Evolutionary conservation across 2,888 invertebrate species (phyloP).

Genomic region (Melangyna quadrimaculata): DNA sequence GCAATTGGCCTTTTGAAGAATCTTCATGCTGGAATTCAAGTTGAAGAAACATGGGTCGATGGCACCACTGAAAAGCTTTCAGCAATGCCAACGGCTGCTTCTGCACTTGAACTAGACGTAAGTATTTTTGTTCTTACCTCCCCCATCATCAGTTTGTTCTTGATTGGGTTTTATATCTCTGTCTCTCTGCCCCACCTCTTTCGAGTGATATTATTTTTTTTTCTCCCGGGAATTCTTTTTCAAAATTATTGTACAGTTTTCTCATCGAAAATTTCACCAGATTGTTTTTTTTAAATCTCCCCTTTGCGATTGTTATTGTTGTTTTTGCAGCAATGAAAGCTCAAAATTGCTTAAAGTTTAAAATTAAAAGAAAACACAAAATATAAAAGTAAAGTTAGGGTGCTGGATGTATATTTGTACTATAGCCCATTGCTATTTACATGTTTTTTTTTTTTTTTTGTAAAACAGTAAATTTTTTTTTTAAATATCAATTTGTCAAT

Average conservation of each 20-base stretch:
- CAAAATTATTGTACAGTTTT: slow-evolving; percentile 23
- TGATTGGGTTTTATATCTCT: slow-evolving; percentile 11
- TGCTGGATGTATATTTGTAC: slow-evolving; percentile 56
- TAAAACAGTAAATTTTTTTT: neutral
- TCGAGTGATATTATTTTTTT: slow-evolving; percentile 30
- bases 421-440: slow-evolving; percentile 16
- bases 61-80: slow-evolving; percentile 91
- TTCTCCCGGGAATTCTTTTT: slow-evolving; percentile 22
- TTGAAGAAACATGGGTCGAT: slow-evolving; percentile 94
- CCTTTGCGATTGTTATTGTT: neutral
- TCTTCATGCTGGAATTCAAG: slow-evolving; percentile 92
- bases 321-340: slow-evolving; percentile 11
- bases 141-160: slow-evolving; percentile 1
- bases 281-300: slow-evolving; percentile 16
- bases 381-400: slow-evolving; percentile 58
- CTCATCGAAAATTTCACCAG: slow-evolving; percentile 42
- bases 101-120: slow-evolving; percentile 81
- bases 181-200: neutral
- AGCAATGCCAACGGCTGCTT: slow-evolving; percentile 85
- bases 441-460: slow-evolving; percentile 37
- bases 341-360: slow-evolving; percentile 18
- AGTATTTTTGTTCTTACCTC: slow-evolving; percentile 74
- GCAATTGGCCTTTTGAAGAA: slow-evolving; percentile 95
- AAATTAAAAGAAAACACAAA: slow-evolving; percentile 56
- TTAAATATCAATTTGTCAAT: slow-evolving; percentile 22